Base-by-base conservation (phyloP, 2,797 vertebrate species). In the Gallinago nigripennis region DNA sequence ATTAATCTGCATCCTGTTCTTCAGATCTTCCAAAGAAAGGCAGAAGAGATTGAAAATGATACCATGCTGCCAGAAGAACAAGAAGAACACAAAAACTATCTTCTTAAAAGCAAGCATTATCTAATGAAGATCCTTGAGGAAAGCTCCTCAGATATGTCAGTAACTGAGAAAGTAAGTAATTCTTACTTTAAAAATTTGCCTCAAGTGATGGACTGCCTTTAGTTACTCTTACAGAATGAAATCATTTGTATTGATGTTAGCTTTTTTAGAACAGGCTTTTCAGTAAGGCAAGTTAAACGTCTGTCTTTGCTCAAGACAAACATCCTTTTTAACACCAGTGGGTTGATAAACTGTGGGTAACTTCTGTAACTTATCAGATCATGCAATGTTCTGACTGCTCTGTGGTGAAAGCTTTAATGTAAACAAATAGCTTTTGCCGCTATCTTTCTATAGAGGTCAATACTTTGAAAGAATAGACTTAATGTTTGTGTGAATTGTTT, bases 1-100 rank as follows among this genome's bases (percentile, higher is more conserved):
- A 77, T 82, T 35, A 82, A 86, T 60, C 82, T 50, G 27, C 28
- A 19, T 88, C 27, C 58, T 90, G 21, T 81, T 89, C 14, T 68
- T 20, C 95, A 99, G 99, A 99, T 99, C 95, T 99, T 99, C 96
- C 99, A 99, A 90, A 98, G 99, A 64, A 98, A 99, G 88, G 99
- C 99, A 72, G 99, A 99, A 95, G 99, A 99, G 82, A 98, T 98
- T 89, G 99, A 98, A 92, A 99, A 98, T 92, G 98, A 99, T 96
- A 98, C 98, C 7, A 81, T 97, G 86, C 96, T 98, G 51, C 92
- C 96, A 90, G 99, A 99, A 97, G 99, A 99, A 28, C 99, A 99
- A 73, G 99, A 99, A 96, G 95, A 99, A 96, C 97, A 96, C 97
- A 97, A 98, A 97, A 93, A 96, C 39, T 97, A 87, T 54, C 97